Evolutionary conservation across 2,888 invertebrate genomes (phyloP), one percentile per base, ranked within the genome.

Genomic region (Loripinus fragilis): DNA sequence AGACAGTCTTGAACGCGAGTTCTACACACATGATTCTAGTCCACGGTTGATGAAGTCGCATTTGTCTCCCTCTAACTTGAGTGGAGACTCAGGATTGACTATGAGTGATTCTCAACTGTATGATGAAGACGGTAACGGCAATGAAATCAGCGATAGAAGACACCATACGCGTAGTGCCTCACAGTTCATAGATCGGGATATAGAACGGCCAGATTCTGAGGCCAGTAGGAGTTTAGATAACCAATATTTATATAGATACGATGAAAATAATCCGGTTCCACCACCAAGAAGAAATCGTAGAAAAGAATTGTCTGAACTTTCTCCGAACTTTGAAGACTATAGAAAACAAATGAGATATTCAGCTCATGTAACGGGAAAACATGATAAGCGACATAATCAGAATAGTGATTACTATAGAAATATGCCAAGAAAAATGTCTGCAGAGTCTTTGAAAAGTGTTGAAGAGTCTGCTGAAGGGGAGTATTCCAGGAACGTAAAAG

Each of bases 61-160:
- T 90, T 95, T 96, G 92, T 97, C 97, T 0, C 91, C 94, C 10
- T 93, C 94, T 28, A 94, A 94, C 86, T 94, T 97, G n/a, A 97
- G 97, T 86, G 95, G 97, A 85, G 97, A 97, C 93, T 97, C 97
- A 3, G 97, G 97, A 0, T 94, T 97, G 76, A 97, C 97, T 1
- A 94, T 97, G 75, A 97, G 97, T 38, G 97, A 97, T 94, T 97
- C 97, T 76, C 97, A 97, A 92, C 95, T 97, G 5, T 97, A 97
- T 92, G 96, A 90, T 30, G 92, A 92, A 15, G 89, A 90, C 50
- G 80, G 78, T 20, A 86, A 80, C 48, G 78, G 80, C 23, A 83
- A 79, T n/a, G 85, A 86, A 45, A 74, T 83, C 50, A n/a, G 69
- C 15, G 68, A 76, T n/a, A 74, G 75, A 17, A 67, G 78, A 17